phyloP scores from a whole-genome alignment of 2,113 vertebrate genomes.

The Pelecanus crispus region DNA sequence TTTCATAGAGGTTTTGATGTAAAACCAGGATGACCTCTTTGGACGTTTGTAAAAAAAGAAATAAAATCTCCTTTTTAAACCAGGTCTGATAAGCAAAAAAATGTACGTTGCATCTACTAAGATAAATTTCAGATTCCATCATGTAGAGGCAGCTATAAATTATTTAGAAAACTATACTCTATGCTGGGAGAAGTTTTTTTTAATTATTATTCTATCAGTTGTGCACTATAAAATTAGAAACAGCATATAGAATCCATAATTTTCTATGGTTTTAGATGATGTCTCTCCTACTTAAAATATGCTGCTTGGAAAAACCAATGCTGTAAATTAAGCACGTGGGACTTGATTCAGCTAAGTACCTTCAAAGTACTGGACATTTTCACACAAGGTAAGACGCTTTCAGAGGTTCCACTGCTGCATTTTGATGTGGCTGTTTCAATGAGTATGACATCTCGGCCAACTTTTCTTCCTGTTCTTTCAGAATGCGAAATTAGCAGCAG shows the following conservation, averaged over 20 bases:
- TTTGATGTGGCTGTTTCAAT: accelerated
- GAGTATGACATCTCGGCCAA: accelerated
- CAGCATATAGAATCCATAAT: background rate
- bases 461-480: background rate
- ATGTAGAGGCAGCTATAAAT: background rate
- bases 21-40: background rate
- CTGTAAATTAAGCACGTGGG: accelerated
- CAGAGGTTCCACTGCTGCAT: background rate
- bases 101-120: background rate
- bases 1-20: background rate
- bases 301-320: background rate
- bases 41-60: background rate
- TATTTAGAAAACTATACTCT: background rate
- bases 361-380: background rate
- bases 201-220: background rate
- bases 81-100: background rate
- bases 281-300: background rate
- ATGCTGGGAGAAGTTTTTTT: background rate
- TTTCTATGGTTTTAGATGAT: background rate
- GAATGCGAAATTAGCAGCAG: background rate
- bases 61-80: background rate
- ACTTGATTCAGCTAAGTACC: background rate
- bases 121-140: background rate
- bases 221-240: background rate
- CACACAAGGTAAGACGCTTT: accelerated